These are phyloP conservation scores for Bradypodion pumilum DNA, from an alignment of 2,797 vertebrate genomes.

Conservation along the genomic window DNA sequence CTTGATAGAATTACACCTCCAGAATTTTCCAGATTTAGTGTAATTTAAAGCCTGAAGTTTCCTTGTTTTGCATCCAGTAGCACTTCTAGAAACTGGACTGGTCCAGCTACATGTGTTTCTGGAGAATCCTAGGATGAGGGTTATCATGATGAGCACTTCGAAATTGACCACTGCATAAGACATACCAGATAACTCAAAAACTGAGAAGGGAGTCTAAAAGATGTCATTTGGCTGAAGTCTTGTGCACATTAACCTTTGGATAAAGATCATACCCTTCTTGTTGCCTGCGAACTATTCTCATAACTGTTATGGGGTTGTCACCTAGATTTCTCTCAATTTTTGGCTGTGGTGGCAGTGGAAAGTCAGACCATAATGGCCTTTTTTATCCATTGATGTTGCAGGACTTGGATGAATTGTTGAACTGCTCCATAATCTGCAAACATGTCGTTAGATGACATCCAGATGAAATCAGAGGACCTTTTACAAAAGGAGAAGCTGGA, in stretches of 20 bases:
- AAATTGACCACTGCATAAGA: no score
- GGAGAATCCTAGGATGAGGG: no score
- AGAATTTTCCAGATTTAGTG: no score
- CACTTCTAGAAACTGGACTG: no score
- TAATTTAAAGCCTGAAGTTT: no score
- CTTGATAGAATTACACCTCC: no score
- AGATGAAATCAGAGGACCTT: slow-evolving; percentile 86
- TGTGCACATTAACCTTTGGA: neutral
- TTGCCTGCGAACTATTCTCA: neutral
- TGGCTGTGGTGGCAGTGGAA: slow-evolving; percentile 17
- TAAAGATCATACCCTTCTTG: neutral
- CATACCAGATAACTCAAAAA: neutral
- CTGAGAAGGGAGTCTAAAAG: neutral
- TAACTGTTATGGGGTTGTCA: neutral
- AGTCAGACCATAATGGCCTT: neutral
- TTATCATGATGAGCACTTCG: no score
- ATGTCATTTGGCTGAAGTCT: neutral
- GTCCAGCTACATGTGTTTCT: no score
- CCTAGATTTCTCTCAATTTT: fast-evolving
- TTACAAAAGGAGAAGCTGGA: slow-evolving; percentile 79
- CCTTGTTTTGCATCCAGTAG: no score
- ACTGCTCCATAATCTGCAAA: slow-evolving; percentile 42
- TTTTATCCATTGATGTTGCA: slow-evolving; percentile 42
- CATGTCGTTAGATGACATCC: slow-evolving; percentile 83
- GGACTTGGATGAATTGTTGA: slow-evolving; percentile 41